Evolutionary conservation across 2,113 vertebrate genomes (phyloP).

Genomic region (Sapayoa aenigma): DNA sequence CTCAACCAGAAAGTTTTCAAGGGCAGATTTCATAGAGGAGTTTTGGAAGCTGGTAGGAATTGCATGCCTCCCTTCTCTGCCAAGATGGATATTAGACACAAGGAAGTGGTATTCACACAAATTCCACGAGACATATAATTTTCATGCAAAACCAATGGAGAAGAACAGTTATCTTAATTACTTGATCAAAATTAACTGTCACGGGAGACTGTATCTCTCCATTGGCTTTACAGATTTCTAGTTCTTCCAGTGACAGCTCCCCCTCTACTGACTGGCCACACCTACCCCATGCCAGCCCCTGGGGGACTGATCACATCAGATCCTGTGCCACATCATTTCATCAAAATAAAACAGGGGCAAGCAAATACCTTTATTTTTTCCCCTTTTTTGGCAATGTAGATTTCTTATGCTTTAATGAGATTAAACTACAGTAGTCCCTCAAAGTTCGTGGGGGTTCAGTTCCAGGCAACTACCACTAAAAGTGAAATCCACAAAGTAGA

Average conservation of each 20-base stretch:
- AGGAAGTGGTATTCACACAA: not conserved
- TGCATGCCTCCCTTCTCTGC: rapidly evolving
- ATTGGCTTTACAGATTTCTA: not conserved
- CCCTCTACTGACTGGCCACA: not conserved
- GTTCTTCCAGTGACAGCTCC: not conserved
- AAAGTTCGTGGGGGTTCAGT: too few species aligned
- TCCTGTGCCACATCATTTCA: not conserved
- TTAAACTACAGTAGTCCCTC: too few species aligned
- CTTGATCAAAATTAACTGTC: not conserved
- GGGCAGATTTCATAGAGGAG: not conserved
- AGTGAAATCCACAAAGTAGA: too few species aligned
- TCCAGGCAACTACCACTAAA: too few species aligned
- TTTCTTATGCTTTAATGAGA: not conserved
- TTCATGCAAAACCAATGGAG: not conserved
- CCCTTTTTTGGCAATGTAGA: not conserved
- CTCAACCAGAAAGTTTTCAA: not conserved
- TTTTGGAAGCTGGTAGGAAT: not conserved
- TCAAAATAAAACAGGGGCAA: not conserved
- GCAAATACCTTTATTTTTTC: rapidly evolving
- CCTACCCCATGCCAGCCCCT: not conserved
- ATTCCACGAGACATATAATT: not conserved
- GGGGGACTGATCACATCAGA: not conserved
- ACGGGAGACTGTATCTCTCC: not conserved
- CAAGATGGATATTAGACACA: not conserved
- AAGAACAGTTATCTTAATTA: not conserved